Evolutionary conservation across 2,797 vertebrate species (phyloP).

Genomic region (Glyptemys insculpta): DNA sequence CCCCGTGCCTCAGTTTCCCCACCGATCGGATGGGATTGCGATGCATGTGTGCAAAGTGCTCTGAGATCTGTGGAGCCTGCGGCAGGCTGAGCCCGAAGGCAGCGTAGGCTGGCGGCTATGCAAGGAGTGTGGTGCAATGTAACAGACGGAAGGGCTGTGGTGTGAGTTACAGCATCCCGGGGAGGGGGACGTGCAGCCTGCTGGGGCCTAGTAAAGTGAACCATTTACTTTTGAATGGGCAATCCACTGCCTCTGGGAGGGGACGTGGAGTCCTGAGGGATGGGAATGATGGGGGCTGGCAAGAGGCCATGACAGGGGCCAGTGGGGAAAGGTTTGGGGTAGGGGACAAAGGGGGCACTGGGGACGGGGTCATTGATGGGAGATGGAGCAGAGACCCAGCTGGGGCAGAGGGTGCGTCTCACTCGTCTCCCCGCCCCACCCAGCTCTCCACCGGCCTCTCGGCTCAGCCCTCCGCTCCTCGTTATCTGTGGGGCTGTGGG

Average conservation of each 20-base stretch:
- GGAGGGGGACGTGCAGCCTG: neutral
- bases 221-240: neutral
- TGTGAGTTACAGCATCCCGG: neutral
- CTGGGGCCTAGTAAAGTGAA: neutral
- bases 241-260: neutral
- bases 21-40: too few species aligned
- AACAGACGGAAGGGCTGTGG: neutral
- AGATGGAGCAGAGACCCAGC: fast-evolving
- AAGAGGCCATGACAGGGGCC: neutral
- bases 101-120: neutral
- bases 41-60: neutral
- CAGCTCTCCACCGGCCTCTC: neutral
- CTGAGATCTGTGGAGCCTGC: neutral
- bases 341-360: neutral
- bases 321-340: neutral
- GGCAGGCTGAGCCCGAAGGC: neutral
- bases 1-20: neutral
- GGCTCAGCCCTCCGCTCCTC: neutral
- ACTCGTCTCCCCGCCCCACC: neutral
- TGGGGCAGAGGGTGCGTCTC: neutral
- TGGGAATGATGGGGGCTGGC: neutral
- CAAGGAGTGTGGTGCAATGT: neutral
- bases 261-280: neutral
- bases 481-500: neutral
- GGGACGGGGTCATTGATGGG: neutral